Percentiles rank a stretch among this genome's conserved stretches.
phyloP scores from a whole-genome alignment of 2,797 vertebrate species.

The Sebastes iracundus region DNA sequence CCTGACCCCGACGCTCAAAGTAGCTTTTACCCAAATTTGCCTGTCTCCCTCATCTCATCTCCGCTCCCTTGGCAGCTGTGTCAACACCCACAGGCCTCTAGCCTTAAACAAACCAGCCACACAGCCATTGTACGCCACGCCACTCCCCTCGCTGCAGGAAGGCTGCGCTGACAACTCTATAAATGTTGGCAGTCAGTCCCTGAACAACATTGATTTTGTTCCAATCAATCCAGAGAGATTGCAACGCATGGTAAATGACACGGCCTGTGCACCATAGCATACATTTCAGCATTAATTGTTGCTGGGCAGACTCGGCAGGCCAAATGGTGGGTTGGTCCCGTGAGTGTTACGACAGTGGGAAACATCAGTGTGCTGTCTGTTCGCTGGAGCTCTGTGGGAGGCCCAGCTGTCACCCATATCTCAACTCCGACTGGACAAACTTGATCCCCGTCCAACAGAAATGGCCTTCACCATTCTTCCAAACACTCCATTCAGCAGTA shows the following conservation, averaged over 20 bases:
- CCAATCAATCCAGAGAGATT: constrained; percentile 73
- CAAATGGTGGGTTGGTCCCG: constrained; percentile 29
- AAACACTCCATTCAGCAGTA: neutral
- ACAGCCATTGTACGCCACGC: constrained; percentile 64
- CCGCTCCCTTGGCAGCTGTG: constrained; percentile 79
- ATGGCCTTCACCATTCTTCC: constrained; percentile 3
- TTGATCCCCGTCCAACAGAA: constrained; percentile 31
- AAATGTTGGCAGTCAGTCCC: constrained; percentile 68
- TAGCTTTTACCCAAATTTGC: constrained; percentile 64
- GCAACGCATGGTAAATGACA: constrained; percentile 71
- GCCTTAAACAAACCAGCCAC: constrained; percentile 80
- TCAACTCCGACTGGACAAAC: constrained; percentile 31
- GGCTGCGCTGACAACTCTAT: constrained; percentile 69
- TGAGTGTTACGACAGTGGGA: constrained; percentile 20
- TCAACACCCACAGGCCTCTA: constrained; percentile 80
- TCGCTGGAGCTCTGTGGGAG: constrained; percentile 43
- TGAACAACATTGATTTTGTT: constrained; percentile 77
- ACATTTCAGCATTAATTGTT: constrained; percentile 71
- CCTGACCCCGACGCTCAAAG: constrained; percentile 54
- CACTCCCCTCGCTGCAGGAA: constrained; percentile 56
- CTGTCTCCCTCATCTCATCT: constrained; percentile 55
- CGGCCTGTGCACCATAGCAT: constrained; percentile 46
- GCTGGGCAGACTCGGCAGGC: constrained; percentile 64
- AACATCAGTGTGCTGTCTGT: constrained; percentile 38
- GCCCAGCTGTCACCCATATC: constrained; percentile 59